Conservation (phyloP, 2,888 invertebrate species). For the Lithodes maja region DNA sequence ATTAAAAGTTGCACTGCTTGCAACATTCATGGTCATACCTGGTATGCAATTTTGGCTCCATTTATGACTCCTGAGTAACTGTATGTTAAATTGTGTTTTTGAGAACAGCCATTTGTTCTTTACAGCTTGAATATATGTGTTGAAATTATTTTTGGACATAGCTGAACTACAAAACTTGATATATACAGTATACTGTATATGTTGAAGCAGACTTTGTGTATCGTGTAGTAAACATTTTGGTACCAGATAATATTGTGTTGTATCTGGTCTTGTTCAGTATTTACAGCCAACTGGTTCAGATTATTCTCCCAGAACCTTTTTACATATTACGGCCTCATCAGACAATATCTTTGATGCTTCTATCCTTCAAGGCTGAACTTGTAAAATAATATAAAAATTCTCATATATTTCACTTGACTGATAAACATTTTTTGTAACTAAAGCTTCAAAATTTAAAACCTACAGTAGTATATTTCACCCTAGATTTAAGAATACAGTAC, state of each 20-base stretch:
- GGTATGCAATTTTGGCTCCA: slow-evolving; percentile 6
- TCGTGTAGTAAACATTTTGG: background rate
- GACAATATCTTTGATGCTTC: no score
- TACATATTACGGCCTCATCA: no score
- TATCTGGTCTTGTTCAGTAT: background rate
- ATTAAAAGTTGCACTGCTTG: slow-evolving; percentile 6
- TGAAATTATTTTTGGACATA: background rate
- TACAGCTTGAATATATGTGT: background rate
- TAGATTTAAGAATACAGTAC: no score
- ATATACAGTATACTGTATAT: background rate
- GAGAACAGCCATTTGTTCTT: background rate
- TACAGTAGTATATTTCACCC: no score
- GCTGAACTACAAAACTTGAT: background rate
- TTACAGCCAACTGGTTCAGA: background rate
- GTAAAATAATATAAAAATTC: no score
- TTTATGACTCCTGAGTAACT: slow-evolving; percentile 17
- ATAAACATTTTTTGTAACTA: no score
- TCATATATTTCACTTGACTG: no score
- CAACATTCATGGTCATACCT: background rate
- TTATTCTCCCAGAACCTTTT: background rate
- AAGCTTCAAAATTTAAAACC: no score
- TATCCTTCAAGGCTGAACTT: no score
- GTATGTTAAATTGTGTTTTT: slow-evolving; percentile 19
- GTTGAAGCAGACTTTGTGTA: slow-evolving; percentile 14
- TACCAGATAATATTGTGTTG: background rate